Evolutionary conservation across 2,113 vertebrate genomes (phyloP).

Genomic region (Aplodontia rufa): DNA sequence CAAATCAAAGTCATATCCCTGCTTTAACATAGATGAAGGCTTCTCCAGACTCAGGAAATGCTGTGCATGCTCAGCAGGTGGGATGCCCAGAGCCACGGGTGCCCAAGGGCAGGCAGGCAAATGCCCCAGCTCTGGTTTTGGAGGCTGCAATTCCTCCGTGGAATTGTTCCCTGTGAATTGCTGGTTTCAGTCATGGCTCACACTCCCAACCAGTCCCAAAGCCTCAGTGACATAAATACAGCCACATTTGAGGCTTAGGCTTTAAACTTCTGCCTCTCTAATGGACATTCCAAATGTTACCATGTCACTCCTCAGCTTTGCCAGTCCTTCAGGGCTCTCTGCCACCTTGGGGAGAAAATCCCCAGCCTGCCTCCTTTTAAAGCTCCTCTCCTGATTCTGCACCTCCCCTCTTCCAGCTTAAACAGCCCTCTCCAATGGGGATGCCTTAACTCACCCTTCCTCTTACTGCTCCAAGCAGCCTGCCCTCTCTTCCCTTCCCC

Average conservation of each 20-base stretch:
- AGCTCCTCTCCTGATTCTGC: background rate
- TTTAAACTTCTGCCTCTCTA: background rate
- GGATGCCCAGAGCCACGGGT: background rate
- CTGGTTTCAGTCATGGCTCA: background rate
- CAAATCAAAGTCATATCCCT: background rate
- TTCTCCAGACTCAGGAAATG: background rate
- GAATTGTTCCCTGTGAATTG: background rate
- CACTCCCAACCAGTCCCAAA: background rate
- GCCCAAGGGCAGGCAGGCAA: background rate
- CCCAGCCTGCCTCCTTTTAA: background rate
- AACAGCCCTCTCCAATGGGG: background rate
- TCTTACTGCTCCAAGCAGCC: background rate
- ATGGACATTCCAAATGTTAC: background rate
- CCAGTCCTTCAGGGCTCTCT: background rate
- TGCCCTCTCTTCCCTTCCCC: background rate
- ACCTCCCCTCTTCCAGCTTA: background rate
- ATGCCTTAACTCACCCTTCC: no score
- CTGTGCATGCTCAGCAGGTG: background rate
- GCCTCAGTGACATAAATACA: background rate
- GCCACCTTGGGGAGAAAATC: background rate
- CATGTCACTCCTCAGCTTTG: rapidly evolving
- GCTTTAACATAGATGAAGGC: background rate
- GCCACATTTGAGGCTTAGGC: background rate
- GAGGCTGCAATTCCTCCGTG: background rate
- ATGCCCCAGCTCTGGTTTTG: background rate